Base-by-base conservation (phyloP, 2,797 vertebrate species). In the Amblyopsis hoosieri region DNA sequence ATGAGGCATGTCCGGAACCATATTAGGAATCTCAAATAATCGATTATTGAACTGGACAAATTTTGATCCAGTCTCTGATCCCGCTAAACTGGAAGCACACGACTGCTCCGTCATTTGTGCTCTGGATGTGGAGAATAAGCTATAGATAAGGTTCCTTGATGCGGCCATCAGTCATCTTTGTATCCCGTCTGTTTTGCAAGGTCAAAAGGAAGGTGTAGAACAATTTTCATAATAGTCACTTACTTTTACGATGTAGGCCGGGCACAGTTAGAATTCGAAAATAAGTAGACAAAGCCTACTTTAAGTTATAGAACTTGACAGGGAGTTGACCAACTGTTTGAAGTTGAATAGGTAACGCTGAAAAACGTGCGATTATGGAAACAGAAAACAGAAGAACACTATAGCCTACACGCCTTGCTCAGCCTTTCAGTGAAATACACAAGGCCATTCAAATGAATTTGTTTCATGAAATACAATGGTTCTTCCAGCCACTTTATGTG, bases 401-500 rank as follows among this genome's bases (percentile, higher is more conserved):
- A 33, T 19, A 46, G 61, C 17, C 49, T 54, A 69, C 53, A 51
- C 65, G 66, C 71, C 66, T 73, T 37, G 70, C 63, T 29, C 23
- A 29, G 50, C 9, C 37, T 42, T 70, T 69, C 76, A 74, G 54
- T 37, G 49, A 17, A 68, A 64, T 14, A 70, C 61, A 73, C 70
- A 78, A 42, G 37, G 8, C 7, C 37, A 42, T 42, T 42, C 9
- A 42, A 42, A 42, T 42, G 8, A 9, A 8, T 42, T 42, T 42
- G 62, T 84, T 89, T 73, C 73, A 78, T 82, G 76, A 83, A 87
- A 71, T 76, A 69, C 85, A 64, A 84, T 82, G 85, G 69, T 90
- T 90, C 91, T 92, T 91, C 85, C 75, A 84, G 75, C 55, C 82
- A 88, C 47, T 88, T 60, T 64, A 81, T 86, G 90, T 10, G 84